Evolutionary conservation across 2,113 vertebrate species (phyloP).

Genomic region (Drymodes brunneopygia): DNA sequence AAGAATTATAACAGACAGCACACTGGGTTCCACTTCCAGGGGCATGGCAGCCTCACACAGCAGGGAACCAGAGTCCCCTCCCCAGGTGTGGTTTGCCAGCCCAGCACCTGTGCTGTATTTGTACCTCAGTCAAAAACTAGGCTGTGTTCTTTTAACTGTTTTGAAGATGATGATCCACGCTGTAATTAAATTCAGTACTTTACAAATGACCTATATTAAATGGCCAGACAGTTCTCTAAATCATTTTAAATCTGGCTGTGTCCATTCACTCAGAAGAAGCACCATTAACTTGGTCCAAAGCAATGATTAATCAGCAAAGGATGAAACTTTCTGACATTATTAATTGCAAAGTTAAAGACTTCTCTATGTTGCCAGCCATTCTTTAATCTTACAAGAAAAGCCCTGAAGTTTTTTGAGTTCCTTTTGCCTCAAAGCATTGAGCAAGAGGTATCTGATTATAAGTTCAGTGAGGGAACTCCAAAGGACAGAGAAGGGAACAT

Average conservation of each 20-base stretch:
- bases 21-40: not conserved
- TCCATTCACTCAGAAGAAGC: not conserved
- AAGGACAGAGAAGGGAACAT: not conserved
- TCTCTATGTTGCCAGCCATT: not conserved
- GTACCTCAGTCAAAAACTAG: not conserved
- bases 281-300: not conserved
- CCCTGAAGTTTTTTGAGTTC: not conserved
- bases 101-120: not conserved
- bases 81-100: not conserved
- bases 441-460: not conserved
- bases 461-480: not conserved
- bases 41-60: not conserved
- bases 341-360: not conserved
- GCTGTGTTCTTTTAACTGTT: not conserved
- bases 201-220: not conserved
- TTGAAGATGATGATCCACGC: not conserved
- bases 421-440: not conserved
- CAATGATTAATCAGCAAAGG: not conserved
- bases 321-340: not conserved
- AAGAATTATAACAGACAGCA: not conserved
- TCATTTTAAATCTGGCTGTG: not conserved
- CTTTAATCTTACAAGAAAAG: not conserved
- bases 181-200: not conserved
- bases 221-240: not conserved
- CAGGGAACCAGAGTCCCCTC: not conserved